phyloP scores from a whole-genome alignment of 1,140 invertebrate genomes.

The Zophobas morio region DNA sequence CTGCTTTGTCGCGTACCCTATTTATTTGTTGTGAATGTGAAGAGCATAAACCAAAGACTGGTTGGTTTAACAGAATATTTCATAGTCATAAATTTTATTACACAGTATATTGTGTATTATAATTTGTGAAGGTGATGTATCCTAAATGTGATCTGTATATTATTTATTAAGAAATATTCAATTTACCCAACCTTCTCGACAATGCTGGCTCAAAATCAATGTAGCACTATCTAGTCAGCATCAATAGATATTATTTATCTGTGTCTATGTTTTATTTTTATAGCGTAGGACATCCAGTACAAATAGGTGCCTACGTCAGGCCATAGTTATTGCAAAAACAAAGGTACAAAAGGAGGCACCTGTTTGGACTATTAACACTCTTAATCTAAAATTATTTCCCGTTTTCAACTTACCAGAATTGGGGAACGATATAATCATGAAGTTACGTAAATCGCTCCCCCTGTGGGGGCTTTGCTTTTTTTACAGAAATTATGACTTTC shows the following conservation, averaged over 20 bases:
- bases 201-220: constrained; percentile 62
- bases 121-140: constrained; percentile 42
- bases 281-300: background rate
- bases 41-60: constrained; percentile 64
- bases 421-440: too few relatives aligned
- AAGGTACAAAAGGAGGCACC: background rate
- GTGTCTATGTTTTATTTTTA: constrained; percentile 55
- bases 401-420: too few relatives aligned
- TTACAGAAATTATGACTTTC: too few relatives aligned
- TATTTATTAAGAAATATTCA: constrained; percentile 52
- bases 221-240: constrained; percentile 61
- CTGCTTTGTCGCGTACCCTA: constrained; percentile 64
- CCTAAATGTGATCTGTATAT: constrained; percentile 43
- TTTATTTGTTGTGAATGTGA: constrained; percentile 64
- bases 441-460: too few relatives aligned
- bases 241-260: constrained; percentile 55
- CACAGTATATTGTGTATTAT: background rate
- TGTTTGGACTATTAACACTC: too few relatives aligned
- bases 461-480: too few relatives aligned
- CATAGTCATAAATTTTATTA: constrained; percentile 32
- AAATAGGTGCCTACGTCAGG: too few relatives aligned
- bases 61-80: constrained; percentile 61
- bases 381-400: too few relatives aligned
- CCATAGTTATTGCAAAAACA: background rate
- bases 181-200: constrained; percentile 59